phyloP scores from a whole-genome alignment of 64 coral and sea anemone genomes.

The Acropora yongei region DNA sequence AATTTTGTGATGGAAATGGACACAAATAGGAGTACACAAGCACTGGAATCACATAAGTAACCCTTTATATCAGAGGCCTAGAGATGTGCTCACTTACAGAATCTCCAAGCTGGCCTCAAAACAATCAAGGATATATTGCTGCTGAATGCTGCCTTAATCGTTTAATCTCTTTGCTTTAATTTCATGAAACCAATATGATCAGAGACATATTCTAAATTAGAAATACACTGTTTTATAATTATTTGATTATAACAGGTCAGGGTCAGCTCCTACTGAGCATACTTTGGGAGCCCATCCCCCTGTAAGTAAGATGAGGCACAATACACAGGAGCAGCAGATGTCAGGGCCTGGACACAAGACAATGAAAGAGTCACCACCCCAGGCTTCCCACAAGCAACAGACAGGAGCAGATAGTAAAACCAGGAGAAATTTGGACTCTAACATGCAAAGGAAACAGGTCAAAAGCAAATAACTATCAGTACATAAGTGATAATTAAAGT shows the following conservation, averaged over 20 bases:
- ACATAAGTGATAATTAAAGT: too few species aligned
- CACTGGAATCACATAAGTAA: too few species aligned
- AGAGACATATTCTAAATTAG: neutral
- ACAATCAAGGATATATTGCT: too few species aligned
- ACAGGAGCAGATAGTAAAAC: neutral
- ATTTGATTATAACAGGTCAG: neutral
- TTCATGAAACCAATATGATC: too few species aligned
- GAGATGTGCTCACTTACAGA: too few species aligned
- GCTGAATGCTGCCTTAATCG: too few species aligned
- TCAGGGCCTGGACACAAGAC: conserved; percentile 19
- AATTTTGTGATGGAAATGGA: neutral
- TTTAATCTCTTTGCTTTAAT: too few species aligned
- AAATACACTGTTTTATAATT: neutral
- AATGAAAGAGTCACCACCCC: conserved; percentile 29
- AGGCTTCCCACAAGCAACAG: conserved; percentile 35
- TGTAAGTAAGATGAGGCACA: conserved; percentile 13
- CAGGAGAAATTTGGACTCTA: conserved; percentile 40
- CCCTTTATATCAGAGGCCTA: too few species aligned
- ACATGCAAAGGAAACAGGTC: conserved; percentile 20
- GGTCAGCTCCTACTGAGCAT: neutral
- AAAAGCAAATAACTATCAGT: neutral
- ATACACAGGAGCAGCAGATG: conserved; percentile 11
- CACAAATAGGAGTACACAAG: too few species aligned
- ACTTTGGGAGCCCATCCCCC: neutral
- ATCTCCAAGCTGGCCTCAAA: too few species aligned